A percentile compares a stretch with the other conserved stretches of the same genome.
Evolutionary conservation across 2,888 invertebrate species (phyloP).

Genomic region (Scrobipalpa costella): DNA sequence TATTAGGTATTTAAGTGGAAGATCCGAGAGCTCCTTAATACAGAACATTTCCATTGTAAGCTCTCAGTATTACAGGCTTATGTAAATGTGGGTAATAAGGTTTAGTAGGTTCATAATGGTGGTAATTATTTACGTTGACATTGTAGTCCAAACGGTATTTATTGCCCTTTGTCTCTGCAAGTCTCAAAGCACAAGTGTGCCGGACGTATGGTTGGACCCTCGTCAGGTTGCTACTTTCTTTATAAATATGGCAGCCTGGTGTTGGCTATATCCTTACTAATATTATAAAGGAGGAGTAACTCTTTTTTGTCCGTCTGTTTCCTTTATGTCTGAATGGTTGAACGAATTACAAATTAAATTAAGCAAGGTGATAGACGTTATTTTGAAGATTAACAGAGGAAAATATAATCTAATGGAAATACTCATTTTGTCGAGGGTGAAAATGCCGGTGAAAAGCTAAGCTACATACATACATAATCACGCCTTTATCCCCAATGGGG

Average conservation of each 20-base stretch:
- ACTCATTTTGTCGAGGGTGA: no score
- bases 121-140: constrained; percentile 30
- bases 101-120: constrained; percentile 18
- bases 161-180: constrained; percentile 31
- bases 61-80: constrained; percentile 19
- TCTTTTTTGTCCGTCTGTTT: no score
- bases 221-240: constrained; percentile 56
- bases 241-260: constrained; percentile 45
- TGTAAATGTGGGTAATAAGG: constrained; percentile 23
- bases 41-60: constrained; percentile 15
- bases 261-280: no score
- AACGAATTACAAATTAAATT: no score
- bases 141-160: constrained; percentile 29
- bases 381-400: no score
- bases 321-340: no score
- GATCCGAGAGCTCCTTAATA: constrained; percentile 23
- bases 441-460: no score
- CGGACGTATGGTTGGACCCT: constrained; percentile 60
- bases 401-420: no score
- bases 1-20: constrained; percentile 14
- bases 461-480: no score
- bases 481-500: no score
- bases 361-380: no score
- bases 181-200: constrained; percentile 53
- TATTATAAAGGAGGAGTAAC: no score